These are phyloP conservation scores for Pelodiscus sinensis DNA, from an alignment of 2,113 vertebrate species.

Conservation along the genomic window DNA sequence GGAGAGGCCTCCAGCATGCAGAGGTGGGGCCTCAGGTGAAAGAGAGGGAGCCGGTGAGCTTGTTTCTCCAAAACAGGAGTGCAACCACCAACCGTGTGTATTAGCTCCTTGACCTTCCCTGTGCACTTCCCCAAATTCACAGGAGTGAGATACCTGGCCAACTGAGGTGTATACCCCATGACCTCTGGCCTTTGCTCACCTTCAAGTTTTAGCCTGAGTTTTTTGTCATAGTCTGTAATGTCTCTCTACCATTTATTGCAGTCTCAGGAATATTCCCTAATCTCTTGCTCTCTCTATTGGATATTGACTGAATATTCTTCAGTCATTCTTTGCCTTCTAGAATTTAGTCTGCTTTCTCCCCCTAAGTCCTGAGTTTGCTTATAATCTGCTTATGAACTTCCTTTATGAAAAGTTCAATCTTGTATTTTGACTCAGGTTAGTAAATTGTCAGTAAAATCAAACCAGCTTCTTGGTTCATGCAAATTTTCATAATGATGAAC, in stretches of 20 bases:
- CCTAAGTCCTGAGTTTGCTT: conserved; percentile 50
- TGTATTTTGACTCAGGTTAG: conserved; percentile 60
- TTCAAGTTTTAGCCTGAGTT: neutral
- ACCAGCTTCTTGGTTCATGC: conserved; percentile 30
- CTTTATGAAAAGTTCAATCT: conserved; percentile 61
- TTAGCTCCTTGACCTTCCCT: neutral
- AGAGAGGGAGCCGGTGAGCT: no score
- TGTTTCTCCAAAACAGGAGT: no score
- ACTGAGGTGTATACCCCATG: neutral
- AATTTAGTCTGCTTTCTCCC: conserved; percentile 54
- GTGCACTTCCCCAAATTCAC: neutral
- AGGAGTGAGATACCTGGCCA: neutral
- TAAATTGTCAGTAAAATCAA: neutral
- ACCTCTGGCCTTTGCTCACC: neutral
- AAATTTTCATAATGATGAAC: conserved; percentile 46
- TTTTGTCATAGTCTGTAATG: conserved; percentile 15
- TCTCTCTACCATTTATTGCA: conserved; percentile 31
- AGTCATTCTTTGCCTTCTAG: conserved; percentile 20
- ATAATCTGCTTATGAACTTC: conserved; percentile 51
- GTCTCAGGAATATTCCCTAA: conserved; percentile 25
- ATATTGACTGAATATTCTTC: neutral
- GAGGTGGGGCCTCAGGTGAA: no score
- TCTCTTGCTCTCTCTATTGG: conserved; percentile 52
- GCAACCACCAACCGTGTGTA: neutral
- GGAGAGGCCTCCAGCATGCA: no score